Percentiles rank a stretch among this genome's conserved stretches.
These are phyloP conservation scores for Pampusana beccarii DNA, from an alignment of 2,113 vertebrate genomes.

Conservation along the genomic window DNA sequence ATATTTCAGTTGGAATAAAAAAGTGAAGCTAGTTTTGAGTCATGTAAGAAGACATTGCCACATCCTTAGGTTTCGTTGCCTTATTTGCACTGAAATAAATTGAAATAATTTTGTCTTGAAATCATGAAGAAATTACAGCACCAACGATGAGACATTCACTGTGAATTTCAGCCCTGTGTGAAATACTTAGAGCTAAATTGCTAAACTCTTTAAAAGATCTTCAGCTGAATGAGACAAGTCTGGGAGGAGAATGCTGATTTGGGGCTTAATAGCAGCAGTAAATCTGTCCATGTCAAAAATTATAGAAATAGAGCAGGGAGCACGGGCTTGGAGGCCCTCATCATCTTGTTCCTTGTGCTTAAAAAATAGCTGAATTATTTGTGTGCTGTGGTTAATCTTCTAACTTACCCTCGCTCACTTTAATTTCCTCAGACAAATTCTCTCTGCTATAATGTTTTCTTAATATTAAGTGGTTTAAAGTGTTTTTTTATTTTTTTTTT, in stretches of 20 bases:
- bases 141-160: background rate
- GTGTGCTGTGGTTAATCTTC: background rate
- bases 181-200: background rate
- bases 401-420: background rate
- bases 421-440: background rate
- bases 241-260: background rate
- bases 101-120: background rate
- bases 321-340: background rate
- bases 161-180: background rate
- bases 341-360: background rate
- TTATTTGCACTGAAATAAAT: background rate
- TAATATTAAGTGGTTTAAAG: background rate
- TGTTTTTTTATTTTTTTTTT: background rate
- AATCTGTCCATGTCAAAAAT: background rate
- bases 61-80: background rate
- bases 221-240: background rate
- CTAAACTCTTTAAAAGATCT: background rate
- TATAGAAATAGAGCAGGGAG: background rate
- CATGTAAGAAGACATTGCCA: background rate
- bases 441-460: background rate
- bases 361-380: background rate
- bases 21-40: constrained; percentile 2
- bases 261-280: background rate
- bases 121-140: background rate
- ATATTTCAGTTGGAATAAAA: constrained; percentile 14